A percentile compares a stretch with the other conserved stretches of the same genome.
phyloP scores from a whole-genome alignment of 2,888 invertebrate genomes.

The Pandemis corylana region DNA sequence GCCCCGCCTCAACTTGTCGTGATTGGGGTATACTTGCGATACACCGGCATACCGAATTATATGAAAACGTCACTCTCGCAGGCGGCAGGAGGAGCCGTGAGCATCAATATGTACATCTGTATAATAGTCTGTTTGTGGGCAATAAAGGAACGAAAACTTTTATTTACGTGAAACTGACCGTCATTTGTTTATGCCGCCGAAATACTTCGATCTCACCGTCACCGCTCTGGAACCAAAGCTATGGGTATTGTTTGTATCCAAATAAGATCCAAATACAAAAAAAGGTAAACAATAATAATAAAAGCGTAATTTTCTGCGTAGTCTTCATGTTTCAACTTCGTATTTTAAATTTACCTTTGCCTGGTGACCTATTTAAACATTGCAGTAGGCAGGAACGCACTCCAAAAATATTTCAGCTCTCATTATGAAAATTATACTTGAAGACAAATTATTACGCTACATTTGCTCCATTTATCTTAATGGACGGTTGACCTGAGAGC shows the following conservation, averaged over 20 bases:
- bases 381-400: slow-evolving; percentile 5
- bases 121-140: background rate
- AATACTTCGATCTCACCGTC: background rate
- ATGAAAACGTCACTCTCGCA: slow-evolving; percentile 34
- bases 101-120: background rate
- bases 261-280: background rate
- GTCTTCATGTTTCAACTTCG: slow-evolving; percentile 2
- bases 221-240: background rate
- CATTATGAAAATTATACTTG: slow-evolving; percentile 31
- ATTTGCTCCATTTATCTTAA: slow-evolving; percentile 33
- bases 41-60: slow-evolving; percentile 35
- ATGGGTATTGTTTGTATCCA: background rate
- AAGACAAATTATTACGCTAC: slow-evolving; percentile 33
- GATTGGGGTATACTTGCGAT: slow-evolving; percentile 42
- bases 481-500: slow-evolving; percentile 29
- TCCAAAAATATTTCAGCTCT: slow-evolving; percentile 23
- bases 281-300: background rate
- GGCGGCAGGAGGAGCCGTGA: background rate
- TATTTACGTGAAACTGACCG: too few species aligned
- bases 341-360: background rate
- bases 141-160: background rate
- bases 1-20: slow-evolving; percentile 43
- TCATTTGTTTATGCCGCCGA: too few species aligned
- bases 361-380: slow-evolving; percentile 18
- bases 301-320: background rate